Base-by-base conservation (phyloP, 2,888 invertebrate species). In the Sisyra nigra region DNA sequence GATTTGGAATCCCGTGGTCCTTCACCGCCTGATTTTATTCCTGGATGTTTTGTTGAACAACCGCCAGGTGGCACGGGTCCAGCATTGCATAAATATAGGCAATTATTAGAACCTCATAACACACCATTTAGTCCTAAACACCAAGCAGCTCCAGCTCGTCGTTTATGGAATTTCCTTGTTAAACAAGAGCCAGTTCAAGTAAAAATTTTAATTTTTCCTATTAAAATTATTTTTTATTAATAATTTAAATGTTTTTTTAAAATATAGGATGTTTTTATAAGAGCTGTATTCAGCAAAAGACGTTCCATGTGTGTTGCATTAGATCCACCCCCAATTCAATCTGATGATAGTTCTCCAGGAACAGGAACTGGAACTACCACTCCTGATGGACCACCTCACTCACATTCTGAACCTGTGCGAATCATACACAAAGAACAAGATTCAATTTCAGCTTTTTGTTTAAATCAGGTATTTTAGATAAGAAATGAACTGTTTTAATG, bases 361-460 rank as follows among this genome's bases (percentile, higher is more conserved):
- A 51, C 56, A 2, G 59, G 59, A 19, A 51, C 56, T 2, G 55
- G 55, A 15, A 59, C 60, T 33, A 61, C 59, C 36, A 62, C 59
- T 32, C 59, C 58, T 39, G 38, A 37, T 18, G 43, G 43, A 55
- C 38, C 35, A 56, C 55, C 33, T 51, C 51, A 14, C 13, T 40
- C 42, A 29, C 50, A 53, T 7, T 71, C 76, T 45, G 89, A 89
- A 56, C 89, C 91, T 8, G 88, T 93, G 46, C 76, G 94, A 51
- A 91, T 98, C 53, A 91, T 98, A 51, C 97, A 98, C 63, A 96
- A 97, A 65, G 98, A 98, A 58, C 94, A 94, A 65, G 98, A 98
- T 63, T 88, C 93, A 44, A 94, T 98, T 52, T 82, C 92, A 42
- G 89, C 97, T 29, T 98, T 98, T 70, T 94, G 96, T 58, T 73